phyloP scores from a whole-genome alignment of 2,888 invertebrate species.

The Tetragonisca angustula region DNA sequence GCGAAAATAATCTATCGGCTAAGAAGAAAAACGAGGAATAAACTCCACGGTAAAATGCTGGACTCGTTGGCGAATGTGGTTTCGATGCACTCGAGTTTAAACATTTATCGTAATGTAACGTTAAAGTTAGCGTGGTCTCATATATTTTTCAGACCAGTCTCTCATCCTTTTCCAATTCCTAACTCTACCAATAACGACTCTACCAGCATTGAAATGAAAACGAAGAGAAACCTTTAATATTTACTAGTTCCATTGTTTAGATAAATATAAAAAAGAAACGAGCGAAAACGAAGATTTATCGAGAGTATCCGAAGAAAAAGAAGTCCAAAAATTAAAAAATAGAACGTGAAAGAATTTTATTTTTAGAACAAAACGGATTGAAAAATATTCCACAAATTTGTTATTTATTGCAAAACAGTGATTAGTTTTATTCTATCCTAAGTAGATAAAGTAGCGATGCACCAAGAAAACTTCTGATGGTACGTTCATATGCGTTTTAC shows the following conservation, averaged over 20 bases:
- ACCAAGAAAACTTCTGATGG: neutral
- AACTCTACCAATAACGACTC: neutral
- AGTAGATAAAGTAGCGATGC: neutral
- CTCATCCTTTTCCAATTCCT: neutral
- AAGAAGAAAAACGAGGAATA: slow-evolving; percentile 32
- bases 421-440: neutral
- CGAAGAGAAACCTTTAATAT: too few relatives aligned
- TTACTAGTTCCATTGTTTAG: neutral
- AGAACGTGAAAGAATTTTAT: too few relatives aligned
- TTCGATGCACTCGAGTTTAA: slow-evolving; percentile 59
- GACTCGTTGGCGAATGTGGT: slow-evolving; percentile 29
- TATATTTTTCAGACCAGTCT: neutral
- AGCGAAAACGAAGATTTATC: neutral
- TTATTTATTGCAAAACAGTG: neutral
- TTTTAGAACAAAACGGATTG: neutral
- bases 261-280: neutral
- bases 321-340: too few relatives aligned
- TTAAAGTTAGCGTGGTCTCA: slow-evolving; percentile 1
- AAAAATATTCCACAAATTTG: neutral
- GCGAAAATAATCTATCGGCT: slow-evolving; percentile 9
- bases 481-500: neutral
- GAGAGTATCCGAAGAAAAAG: too few relatives aligned
- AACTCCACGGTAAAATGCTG: slow-evolving; percentile 13
- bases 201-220: neutral
- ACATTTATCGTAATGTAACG: slow-evolving; percentile 64